Evolutionary conservation across 2,797 vertebrate genomes (phyloP), one percentile per base, ranked within the genome.

Genomic region (Leptoclinus maculatus): DNA sequence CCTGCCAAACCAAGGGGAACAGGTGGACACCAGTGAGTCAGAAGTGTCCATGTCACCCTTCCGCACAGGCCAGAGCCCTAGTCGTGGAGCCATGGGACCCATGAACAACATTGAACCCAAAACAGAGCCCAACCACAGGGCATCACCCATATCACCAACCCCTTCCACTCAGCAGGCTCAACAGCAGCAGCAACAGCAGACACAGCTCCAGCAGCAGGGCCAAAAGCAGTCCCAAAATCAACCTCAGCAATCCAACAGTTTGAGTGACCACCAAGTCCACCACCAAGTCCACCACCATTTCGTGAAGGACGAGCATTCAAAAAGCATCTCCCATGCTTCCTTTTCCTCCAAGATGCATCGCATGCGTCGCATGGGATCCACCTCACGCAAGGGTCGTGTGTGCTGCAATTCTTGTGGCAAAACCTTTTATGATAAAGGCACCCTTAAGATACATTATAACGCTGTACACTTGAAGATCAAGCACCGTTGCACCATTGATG

Each of bases 391-490:
- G 87, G 98, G 98, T 71, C 97, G 98, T 21, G 98, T 99, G 71
- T 99, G 98, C 93, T 99, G 98, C 93, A 99, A 98, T 53, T 98
- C 98, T 14, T 99, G 98, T 76, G 98, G 98, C 76, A 99, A 99
- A 90, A 99, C 98, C 14, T 99, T 95, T 88, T 95, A 95, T 49
- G 95, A 95, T 83, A 96, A 96, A 92, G 97, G 98, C 76, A 99
- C 98, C 9, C 96, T 99, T 84, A 99, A 99, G 94, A 99, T 99
- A 93, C 98, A 99, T 86, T 98, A 98, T 89, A 99, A 99, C 7
- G 98, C 98, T 1, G 98, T 99, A 60, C 98, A 99, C 92, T 94
- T 99, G 87, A 99, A 99, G 94, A 98, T 99, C 88, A 99, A 99
- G 89, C 98, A 99, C 76, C 96, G 96, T 66, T 99, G 98, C 87